Percentiles rank a stretch among this genome's conserved stretches.
phyloP scores from a whole-genome alignment of 2,888 invertebrate genomes.

The Dusona sp. region DNA sequence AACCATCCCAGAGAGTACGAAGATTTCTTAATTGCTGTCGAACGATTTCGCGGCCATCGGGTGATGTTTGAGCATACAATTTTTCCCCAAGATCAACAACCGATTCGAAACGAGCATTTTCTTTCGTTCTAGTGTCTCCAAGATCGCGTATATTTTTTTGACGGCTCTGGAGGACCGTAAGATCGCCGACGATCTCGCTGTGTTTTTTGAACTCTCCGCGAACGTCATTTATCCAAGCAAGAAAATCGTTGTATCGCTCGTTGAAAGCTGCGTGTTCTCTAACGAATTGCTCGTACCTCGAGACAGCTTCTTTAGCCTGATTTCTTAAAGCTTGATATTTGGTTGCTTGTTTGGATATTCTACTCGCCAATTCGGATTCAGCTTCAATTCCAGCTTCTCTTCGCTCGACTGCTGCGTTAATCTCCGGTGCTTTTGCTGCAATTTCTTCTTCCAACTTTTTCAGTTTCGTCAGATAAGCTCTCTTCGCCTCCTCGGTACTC shows the following conservation, averaged over 20 bases:
- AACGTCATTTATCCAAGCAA: slow-evolving; percentile 91
- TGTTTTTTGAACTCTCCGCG: slow-evolving; percentile 91
- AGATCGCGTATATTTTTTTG: slow-evolving; percentile 93
- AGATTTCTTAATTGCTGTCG: slow-evolving; percentile 94
- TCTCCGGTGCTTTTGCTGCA: slow-evolving; percentile 88
- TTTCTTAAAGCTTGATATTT: slow-evolving; percentile 94
- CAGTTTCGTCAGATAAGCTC: slow-evolving; percentile 91
- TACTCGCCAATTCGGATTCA: slow-evolving; percentile 90
- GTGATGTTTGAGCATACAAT: slow-evolving; percentile 96
- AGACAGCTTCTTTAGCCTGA: slow-evolving; percentile 92
- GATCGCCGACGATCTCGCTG: slow-evolving; percentile 94
- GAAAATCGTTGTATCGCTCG: slow-evolving; percentile 89
- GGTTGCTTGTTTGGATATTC: slow-evolving; percentile 91
- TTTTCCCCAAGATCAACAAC: slow-evolving; percentile 96
- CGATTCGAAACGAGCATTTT: slow-evolving; percentile 92
- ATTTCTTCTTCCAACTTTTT: slow-evolving; percentile 90
- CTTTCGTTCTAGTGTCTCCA: slow-evolving; percentile 92
- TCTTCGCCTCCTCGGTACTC: slow-evolving; percentile 93
- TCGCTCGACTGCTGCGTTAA: slow-evolving; percentile 89
- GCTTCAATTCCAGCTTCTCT: slow-evolving; percentile 90
- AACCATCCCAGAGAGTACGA: slow-evolving; percentile 94
- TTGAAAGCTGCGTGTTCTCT: slow-evolving; percentile 94
- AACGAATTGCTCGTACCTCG: slow-evolving; percentile 93
- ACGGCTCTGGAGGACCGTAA: slow-evolving; percentile 92
- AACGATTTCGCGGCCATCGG: slow-evolving; percentile 96